Percentiles rank a stretch among this genome's conserved stretches.
Evolutionary conservation across 2,797 vertebrate genomes (phyloP).

Genomic region (Cossypha dichroa): DNA sequence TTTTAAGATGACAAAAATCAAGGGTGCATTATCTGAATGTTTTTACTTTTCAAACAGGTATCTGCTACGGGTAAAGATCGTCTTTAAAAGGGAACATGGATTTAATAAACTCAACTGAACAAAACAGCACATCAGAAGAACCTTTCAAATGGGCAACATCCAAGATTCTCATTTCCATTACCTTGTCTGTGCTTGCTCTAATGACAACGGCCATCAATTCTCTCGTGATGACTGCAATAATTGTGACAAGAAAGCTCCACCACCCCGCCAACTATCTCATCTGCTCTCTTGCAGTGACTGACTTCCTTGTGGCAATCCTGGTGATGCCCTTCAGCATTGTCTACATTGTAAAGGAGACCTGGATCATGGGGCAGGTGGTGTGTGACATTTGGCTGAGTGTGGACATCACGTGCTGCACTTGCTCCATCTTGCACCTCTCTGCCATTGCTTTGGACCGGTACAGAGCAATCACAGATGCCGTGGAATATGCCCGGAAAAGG

Average conservation of each 20-base stretch:
- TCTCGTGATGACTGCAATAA: slow-evolving; percentile 94
- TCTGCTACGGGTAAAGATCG: slow-evolving; percentile 6
- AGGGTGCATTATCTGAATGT: neutral
- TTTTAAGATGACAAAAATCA: neutral
- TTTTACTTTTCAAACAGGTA: slow-evolving; percentile 71
- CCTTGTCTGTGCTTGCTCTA: slow-evolving; percentile 87
- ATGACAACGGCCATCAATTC: slow-evolving; percentile 95
- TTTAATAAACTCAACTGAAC: slow-evolving; percentile 87
- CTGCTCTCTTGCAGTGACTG: slow-evolving; percentile 94
- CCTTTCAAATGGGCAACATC: slow-evolving; percentile 78
- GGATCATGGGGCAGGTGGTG: slow-evolving; percentile 93
- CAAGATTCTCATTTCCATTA: slow-evolving; percentile 91
- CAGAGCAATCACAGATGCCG: slow-evolving; percentile 93
- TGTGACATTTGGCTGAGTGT: slow-evolving; percentile 95
- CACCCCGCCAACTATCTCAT: slow-evolving; percentile 98
- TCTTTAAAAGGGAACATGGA: slow-evolving; percentile 84
- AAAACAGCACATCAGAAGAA: slow-evolving; percentile 80
- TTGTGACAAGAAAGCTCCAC: slow-evolving; percentile 94
- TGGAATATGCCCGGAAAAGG: slow-evolving; percentile 93
- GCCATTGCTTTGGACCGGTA: slow-evolving; percentile 95
- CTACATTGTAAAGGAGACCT: slow-evolving; percentile 92
- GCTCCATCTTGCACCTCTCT: slow-evolving; percentile 95
- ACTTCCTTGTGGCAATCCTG: slow-evolving; percentile 95
- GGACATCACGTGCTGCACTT: slow-evolving; percentile 95
- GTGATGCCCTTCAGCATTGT: slow-evolving; percentile 99